These are phyloP conservation scores for Idaea straminata DNA, from an alignment of 2,888 invertebrate genomes.

Conservation along the genomic window DNA sequence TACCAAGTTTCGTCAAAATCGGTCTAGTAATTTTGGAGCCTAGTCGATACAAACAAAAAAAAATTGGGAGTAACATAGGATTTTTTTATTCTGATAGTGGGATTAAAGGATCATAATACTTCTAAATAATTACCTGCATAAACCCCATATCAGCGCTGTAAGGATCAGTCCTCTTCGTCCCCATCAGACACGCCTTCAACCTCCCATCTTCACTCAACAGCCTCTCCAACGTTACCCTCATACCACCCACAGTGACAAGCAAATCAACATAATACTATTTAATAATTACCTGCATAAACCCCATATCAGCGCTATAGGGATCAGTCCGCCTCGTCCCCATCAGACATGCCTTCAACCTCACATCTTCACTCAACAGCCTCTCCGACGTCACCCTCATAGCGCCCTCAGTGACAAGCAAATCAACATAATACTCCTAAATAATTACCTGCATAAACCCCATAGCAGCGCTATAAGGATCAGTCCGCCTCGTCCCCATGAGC, in stretches of 20 bases:
- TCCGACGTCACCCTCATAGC: conserved; percentile 87
- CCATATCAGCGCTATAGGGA: conserved; percentile 86
- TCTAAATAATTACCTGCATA: conserved; percentile 90
- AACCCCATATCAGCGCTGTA: conserved; percentile 83
- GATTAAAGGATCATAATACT: too few relatives aligned
- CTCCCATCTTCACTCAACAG: conserved; percentile 79
- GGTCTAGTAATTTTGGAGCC: too few relatives aligned
- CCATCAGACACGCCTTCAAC: conserved; percentile 94
- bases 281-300: conserved; percentile 87
- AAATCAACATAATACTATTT: conserved; percentile 87
- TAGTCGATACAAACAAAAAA: too few relatives aligned
- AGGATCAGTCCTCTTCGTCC: conserved; percentile 94
- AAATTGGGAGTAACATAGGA: too few relatives aligned
- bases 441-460: conserved; percentile 86
- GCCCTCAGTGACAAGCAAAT: conserved; percentile 83
- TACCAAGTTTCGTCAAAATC: too few relatives aligned
- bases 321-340: conserved; percentile 96
- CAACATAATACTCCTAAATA: too few relatives aligned
- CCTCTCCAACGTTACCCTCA: conserved; percentile 85
- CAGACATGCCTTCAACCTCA: conserved; percentile 88
- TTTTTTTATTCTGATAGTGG: too few relatives aligned
- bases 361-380: conserved; percentile 79
- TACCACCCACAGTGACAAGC: conserved; percentile 82
- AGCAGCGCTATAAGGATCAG: conserved; percentile 90
- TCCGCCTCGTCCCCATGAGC: conserved; percentile 94